phyloP scores from a whole-genome alignment of 2,113 vertebrate genomes.

The Dermatemys mawii region DNA sequence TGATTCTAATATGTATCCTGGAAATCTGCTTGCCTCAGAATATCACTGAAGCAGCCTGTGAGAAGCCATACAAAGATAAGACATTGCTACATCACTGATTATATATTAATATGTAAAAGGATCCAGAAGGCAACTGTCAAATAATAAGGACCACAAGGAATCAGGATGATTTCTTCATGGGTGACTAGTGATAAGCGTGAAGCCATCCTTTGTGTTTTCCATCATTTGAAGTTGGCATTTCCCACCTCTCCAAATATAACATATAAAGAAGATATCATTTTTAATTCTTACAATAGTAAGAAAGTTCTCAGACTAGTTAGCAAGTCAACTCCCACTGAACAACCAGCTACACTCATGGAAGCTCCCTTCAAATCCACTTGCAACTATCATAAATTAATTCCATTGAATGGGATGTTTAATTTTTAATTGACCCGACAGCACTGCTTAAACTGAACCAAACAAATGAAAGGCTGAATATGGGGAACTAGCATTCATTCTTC shows the following conservation, averaged over 20 bases:
- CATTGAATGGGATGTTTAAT: background rate
- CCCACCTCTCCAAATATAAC: background rate
- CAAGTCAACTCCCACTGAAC: background rate
- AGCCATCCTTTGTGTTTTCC: background rate
- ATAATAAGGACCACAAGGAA: background rate
- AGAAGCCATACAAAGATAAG: conserved; percentile 51
- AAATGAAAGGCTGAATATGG: background rate
- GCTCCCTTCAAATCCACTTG: background rate
- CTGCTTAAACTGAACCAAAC: background rate
- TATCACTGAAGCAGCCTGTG: conserved; percentile 37
- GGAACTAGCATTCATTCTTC: background rate
- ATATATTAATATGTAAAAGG: conserved; percentile 28
- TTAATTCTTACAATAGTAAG: background rate
- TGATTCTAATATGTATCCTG: conserved; percentile 51
- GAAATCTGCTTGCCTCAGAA: conserved; percentile 53
- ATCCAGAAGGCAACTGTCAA: conserved; percentile 19
- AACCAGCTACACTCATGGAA: background rate
- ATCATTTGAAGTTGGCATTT: background rate
- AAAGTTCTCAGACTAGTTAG: conserved; percentile 3
- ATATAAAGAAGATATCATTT: background rate
- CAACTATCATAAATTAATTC: background rate
- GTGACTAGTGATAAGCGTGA: background rate
- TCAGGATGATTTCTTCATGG: background rate
- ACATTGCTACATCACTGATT: background rate
- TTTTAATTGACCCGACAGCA: background rate